These are phyloP conservation scores for Netelia fuscicornis DNA, from an alignment of 2,888 invertebrate genomes.

Conservation along the genomic window DNA sequence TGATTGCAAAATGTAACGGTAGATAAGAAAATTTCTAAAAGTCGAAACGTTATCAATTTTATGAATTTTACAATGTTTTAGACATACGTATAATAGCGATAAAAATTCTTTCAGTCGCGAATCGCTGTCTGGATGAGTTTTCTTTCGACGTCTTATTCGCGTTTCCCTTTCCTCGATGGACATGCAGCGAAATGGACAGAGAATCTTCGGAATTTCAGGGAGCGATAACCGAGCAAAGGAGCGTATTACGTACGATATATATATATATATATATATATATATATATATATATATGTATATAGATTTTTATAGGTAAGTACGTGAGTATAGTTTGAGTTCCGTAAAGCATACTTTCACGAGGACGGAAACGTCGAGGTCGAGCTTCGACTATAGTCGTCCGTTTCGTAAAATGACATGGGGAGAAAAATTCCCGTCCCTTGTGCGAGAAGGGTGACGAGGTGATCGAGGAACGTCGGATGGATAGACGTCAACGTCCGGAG, in stretches of 20 bases:
- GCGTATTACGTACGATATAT: not conserved
- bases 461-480: constrained; percentile 18
- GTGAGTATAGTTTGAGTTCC: not conserved
- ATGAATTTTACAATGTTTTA: no score
- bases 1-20: no score
- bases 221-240: not conserved
- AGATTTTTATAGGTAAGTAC: no score
- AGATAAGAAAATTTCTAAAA: no score
- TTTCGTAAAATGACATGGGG: not conserved
- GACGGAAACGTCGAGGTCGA: not conserved
- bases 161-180: no score
- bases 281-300: no score
- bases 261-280: not conserved
- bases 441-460: not conserved
- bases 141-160: no score
- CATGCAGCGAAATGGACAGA: no score
- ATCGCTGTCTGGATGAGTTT: no score
- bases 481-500: not conserved
- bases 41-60: no score
- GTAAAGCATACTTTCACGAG: constrained; percentile 13
- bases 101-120: no score
- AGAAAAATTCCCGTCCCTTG: constrained; percentile 11
- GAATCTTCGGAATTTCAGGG: not conserved
- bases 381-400: not conserved
- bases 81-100: no score